Evolutionary conservation across 2,113 vertebrate species (phyloP).

Genomic region (Ahaetulla prasina): DNA sequence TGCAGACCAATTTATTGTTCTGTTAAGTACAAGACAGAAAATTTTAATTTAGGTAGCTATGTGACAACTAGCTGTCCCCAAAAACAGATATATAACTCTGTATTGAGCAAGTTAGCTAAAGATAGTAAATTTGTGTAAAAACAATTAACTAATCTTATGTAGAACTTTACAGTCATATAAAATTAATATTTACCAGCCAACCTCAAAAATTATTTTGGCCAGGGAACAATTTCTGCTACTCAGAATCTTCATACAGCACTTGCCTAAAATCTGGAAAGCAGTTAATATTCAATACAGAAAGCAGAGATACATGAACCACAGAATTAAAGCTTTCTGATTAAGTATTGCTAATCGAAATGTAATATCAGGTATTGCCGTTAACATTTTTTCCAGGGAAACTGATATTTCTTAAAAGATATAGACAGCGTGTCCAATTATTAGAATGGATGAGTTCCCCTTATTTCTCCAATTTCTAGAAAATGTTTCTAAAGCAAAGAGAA

Average conservation of each 20-base stretch:
- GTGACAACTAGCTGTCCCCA: background rate
- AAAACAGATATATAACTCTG: background rate
- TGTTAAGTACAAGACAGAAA: conserved; percentile 43
- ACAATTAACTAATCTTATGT: no score
- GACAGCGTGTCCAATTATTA: background rate
- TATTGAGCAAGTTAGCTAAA: background rate
- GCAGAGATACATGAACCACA: background rate
- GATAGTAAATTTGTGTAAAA: background rate
- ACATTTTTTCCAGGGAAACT: background rate
- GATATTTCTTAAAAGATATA: background rate
- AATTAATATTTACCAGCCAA: background rate
- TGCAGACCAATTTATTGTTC: conserved; percentile 59
- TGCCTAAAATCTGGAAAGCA: background rate
- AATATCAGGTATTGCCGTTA: background rate
- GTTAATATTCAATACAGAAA: background rate
- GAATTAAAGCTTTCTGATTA: background rate
- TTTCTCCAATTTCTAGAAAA: background rate
- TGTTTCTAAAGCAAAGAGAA: background rate
- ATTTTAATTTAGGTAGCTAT: background rate
- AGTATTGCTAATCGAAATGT: background rate
- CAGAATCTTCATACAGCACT: background rate
- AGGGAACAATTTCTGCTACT: background rate
- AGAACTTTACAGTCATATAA: background rate
- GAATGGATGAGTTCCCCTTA: background rate
- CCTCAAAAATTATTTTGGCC: background rate